A percentile compares a stretch with the other conserved stretches of the same genome.
Conservation (phyloP, 2,797 vertebrate species). For the Moxostoma hubbsi region DNA sequence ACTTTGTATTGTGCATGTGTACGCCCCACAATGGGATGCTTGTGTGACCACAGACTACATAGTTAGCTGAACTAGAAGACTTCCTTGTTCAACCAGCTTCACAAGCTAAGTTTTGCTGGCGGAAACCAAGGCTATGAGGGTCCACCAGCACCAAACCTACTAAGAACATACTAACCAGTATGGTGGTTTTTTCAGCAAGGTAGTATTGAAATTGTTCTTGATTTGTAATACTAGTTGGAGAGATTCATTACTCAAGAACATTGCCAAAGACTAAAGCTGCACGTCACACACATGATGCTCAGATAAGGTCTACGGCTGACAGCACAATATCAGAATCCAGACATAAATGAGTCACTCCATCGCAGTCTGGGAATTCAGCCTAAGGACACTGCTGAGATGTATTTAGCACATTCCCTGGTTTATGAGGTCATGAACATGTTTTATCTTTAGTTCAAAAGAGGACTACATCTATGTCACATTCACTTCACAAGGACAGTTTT, state of each 20-base stretch:
- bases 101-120: no score
- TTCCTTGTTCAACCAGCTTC: no score
- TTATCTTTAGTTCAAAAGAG: conserved; percentile 8
- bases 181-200: conserved; percentile 30
- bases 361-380: conserved; percentile 30
- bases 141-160: no score
- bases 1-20: no score
- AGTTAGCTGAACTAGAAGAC: no score
- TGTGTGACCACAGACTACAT: no score
- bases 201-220: conserved; percentile 4
- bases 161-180: no score
- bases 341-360: conserved; percentile 34
- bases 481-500: conserved; percentile 37
- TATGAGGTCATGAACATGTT: background rate
- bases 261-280: background rate
- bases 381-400: conserved; percentile 7
- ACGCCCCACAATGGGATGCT: no score
- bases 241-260: background rate
- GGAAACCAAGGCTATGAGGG: no score
- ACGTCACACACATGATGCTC: background rate
- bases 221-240: no score
- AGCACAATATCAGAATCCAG: conserved; percentile 13
- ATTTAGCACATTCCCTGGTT: conserved; percentile 25
- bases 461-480: conserved; percentile 37
- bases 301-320: background rate